Evolutionary conservation across 2,113 vertebrate species (phyloP).

Genomic region (Myotis lucifugus): DNA sequence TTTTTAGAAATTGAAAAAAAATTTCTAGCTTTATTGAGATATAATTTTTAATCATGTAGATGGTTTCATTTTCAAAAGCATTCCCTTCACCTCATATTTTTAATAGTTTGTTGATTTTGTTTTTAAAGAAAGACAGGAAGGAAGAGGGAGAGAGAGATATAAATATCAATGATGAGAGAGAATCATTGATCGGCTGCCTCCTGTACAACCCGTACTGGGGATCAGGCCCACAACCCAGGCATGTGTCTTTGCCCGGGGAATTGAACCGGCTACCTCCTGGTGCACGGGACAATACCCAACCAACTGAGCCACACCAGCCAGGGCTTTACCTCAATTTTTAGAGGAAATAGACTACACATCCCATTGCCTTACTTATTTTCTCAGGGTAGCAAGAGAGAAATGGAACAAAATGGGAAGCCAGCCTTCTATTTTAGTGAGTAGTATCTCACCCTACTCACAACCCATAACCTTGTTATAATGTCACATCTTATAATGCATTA

Average conservation of each 20-base stretch:
- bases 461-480: neutral
- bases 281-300: neutral
- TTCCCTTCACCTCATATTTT: conserved; percentile 15
- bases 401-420: neutral
- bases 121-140: neutral
- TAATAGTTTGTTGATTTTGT: too few species aligned
- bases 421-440: neutral
- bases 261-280: neutral
- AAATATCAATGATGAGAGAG: neutral
- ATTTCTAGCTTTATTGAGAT: neutral
- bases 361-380: conserved; percentile 40
- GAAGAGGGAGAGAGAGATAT: neutral
- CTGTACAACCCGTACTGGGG: neutral
- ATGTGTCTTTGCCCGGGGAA: neutral
- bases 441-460: neutral
- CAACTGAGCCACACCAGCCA: neutral
- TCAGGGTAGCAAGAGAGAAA: neutral
- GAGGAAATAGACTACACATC: conserved; percentile 39
- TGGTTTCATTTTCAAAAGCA: neutral
- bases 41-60: neutral
- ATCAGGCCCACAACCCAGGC: neutral
- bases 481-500: neutral
- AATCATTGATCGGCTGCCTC: neutral
- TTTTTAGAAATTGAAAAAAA: neutral
- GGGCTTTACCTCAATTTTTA: conserved; percentile 20